Base-by-base conservation (phyloP, 2,888 invertebrate species). In the Graphium colonna region DNA sequence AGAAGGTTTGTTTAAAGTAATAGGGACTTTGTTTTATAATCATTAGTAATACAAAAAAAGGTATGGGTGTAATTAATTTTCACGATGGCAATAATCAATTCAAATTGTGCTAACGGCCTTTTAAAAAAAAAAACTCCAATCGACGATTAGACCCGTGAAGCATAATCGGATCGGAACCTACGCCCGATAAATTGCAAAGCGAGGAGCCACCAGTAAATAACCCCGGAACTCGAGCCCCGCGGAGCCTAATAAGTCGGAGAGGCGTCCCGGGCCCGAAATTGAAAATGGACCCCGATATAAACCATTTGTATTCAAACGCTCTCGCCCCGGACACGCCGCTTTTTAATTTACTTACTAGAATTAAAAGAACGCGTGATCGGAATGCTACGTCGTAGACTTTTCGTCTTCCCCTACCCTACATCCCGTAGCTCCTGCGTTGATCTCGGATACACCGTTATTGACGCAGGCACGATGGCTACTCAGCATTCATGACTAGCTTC, bases 301-400 rank as follows among this genome's bases (percentile, higher is more conserved):
- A 85, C 77, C 81, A 86, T 89, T 89, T 87, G 88, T 87, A 89
- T 89, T 88, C 88, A 84, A 82, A 81, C 78, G 65, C 69, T 64
- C 65, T 56, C 62, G 56, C 71, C 69, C n/a, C n/a, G n/a, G 72
- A 67, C 77, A 74, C 67, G 85, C 84, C 87, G 79, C 85, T 82
- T 85, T 88, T 89, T 89, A 89, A 89, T 89, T 88, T 89, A 89
- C 87, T 88, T 85, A 85, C 78, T 73, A 74, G 79, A 85, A 87
- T 89, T 87, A 87, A 87, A 87, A 86, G 60, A 79, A 83, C 76
- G 83, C 88, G 88, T 88, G 88, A 81, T 85, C 73, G 74, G 86
- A 85, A 85, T 87, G 57, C n/a, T n/a, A 33, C 75, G 68, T 81
- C 79, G 70, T 64, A 59, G 75, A 77, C 77, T 71, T 76, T 69